Evolutionary conservation across 2,888 invertebrate species (phyloP), one percentile per base, ranked within the genome.

Genomic region (Cyrtodaria siliqua): DNA sequence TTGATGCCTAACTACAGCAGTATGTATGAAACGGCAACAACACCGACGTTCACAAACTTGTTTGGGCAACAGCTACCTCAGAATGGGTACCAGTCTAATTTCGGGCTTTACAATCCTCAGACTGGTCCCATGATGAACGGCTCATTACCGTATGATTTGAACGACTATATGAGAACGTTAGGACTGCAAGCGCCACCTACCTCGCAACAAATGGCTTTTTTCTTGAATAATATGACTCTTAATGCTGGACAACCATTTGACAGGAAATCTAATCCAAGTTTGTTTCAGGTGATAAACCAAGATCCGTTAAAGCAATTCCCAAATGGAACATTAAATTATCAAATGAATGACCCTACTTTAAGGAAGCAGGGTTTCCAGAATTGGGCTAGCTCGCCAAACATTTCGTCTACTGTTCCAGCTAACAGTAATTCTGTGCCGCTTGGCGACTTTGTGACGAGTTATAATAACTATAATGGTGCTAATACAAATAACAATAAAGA

Each of bases 101-200:
- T 53, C 38, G 61, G 77, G 38, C 70, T 71, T 26, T 69, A 84
- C 18, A 33, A 63, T 18, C 40, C 76, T 47, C 80, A 72, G 63
- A 70, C 70, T 40, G 68, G 68, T 52, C 69, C 79, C 8, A 49
- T 79, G 16, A 53, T 77, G 23, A 82, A 78, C 64, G 69, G 71
- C 23, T 61, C 74, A 18, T 61, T 79, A 33, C 70, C 84, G 12
- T 79, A 82, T 62, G 85, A 87, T 64, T 57, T 89, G 23, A 79
- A 83, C 62, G 84, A 87, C 26, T 88, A 89, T 66, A 88, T 88
- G 88, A 71, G 84, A 29, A 85, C 87, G 85, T 68, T 87, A 72
- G 86, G 88, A 1, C 74, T 88, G 9, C 83, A 84, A n/a, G 83
- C 79, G 14, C 86, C 87, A 2, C 64, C 84, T 24, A 84, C 81